These are phyloP conservation scores for Iguana delicatissima DNA, from an alignment of 2,797 vertebrate species.

Conservation along the genomic window DNA sequence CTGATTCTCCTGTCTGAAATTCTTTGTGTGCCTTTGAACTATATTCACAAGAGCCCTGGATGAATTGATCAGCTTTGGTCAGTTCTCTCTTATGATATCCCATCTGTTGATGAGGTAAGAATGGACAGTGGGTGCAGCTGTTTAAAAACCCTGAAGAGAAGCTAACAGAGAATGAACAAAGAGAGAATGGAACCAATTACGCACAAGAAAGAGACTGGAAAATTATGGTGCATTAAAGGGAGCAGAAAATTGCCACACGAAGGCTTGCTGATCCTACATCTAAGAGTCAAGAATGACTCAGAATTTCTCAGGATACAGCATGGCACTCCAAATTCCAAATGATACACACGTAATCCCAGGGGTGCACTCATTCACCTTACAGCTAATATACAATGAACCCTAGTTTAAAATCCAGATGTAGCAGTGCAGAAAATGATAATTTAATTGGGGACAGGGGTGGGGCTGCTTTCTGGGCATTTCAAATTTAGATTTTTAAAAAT, in stretches of 20 bases:
- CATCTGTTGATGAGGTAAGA: constrained; percentile 19
- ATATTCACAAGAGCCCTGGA: background rate
- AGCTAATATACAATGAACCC: no score
- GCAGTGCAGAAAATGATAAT: background rate
- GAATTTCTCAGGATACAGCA: background rate
- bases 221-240: background rate
- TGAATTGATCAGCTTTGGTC: background rate
- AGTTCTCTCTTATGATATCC: background rate
- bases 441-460: background rate
- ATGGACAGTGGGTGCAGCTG: background rate
- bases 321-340: background rate
- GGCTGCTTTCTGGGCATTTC: no score
- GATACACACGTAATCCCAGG: background rate
- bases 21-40: constrained; percentile 15
- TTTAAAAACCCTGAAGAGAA: constrained; percentile 1
- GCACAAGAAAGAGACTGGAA: background rate
- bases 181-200: background rate
- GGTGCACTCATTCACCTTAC: background rate
- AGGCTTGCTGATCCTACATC: background rate
- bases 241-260: background rate
- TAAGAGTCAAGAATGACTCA: background rate
- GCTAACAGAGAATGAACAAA: constrained; percentile 12
- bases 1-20: constrained; percentile 24
- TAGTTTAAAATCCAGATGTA: background rate
- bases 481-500: no score